Evolutionary conservation across 2,888 invertebrate genomes (phyloP), one percentile per base, ranked within the genome.

Genomic region (Branchellion lobata): DNA sequence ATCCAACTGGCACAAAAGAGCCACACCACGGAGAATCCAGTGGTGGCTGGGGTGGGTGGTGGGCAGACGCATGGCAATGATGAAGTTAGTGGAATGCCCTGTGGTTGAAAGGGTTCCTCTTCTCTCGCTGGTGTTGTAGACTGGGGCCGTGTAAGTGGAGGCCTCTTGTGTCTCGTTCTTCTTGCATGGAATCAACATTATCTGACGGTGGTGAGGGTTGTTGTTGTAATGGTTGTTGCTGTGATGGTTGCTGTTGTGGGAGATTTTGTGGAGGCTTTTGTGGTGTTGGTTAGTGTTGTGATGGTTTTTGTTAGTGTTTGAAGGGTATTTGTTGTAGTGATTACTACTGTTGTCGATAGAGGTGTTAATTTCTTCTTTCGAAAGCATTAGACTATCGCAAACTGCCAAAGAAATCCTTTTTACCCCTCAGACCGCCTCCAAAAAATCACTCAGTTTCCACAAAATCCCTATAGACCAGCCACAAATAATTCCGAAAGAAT

Each of bases 161-260:
- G 89, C 90, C 53, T 84, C 83, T 5, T 89, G 88, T 0, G 91
- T 88, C 82, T 94, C 92, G 0, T 90, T 90, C 78, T 91, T 91
- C 84, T 87, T 86, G 75, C 92, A 87, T 0, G 95, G 95, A 81
- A 92, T 91, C 86, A 95, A 86, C 94, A 94, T 94, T 75, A 95
- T 91, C 93, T 93, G 85, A 74, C 29, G n/a, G 24, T 8, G 47
- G 18, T 47, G 8, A 14, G 47, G 8, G 8, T 18, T 14, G 18
- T 18, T 47, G 11, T 47, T 14, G 18, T 47, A 47, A 47, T 8
- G 8, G 47, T 18, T 14, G 47, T 47, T 47, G 47, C 8, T 47
- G 8, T 47, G 47, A 47, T 47, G 11, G 8, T 47, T n/a, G n/a
- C n/a, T n/a, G n/a, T n/a, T n/a, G n/a, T n/a, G n/a, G n/a, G 47